Evolutionary conservation across 2,888 invertebrate genomes (phyloP), one percentile per base, ranked within the genome.

Genomic region (Lithophane socia): DNA sequence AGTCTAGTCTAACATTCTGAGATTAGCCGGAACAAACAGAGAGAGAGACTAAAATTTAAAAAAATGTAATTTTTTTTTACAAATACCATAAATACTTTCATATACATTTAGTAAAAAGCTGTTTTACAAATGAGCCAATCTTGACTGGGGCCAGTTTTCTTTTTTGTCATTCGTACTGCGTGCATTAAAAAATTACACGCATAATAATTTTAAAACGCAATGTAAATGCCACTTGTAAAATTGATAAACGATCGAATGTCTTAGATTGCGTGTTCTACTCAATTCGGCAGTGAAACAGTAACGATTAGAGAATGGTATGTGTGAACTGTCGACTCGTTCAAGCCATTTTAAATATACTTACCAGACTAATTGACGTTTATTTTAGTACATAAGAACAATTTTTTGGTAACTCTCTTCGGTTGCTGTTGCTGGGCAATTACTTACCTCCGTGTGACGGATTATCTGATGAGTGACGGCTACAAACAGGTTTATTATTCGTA

Each of bases 351-450:
- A 74, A 79, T 73, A 49, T 73, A 49, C 37, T 37, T 72, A 77
- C 58, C 47, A 63, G 18, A 64, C 77, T 77, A 85, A 87, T 84
- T 75, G 65, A 71, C 58, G 68, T 84, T 87, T 87, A 87, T 87
- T 85, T 87, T 77, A 13, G 80, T 74, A 79, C 67, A 29, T 24
- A 75, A 47, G 56, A 66, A 66, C 58, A 9, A 24, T 71, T 79
- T 84, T 83, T 83, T 68, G 49, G 63, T 66, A 47, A 61, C n/a
- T 52, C 66, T 74, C 56, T 68, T 56, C 47, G 29, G 54, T 67
- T 66, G 67, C 65, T 56, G 75, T 84, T 80, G 67, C 75, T 80
- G 42, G 69, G 75, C 9, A 79, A 70, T 76, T 77, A 65, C n/a
- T 13, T 61, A 74, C 44, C 9, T 9, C 2, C 73, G 21, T 63